These are phyloP conservation scores for Drosophila mettleri DNA, from an alignment of 2,888 invertebrate species.

Conservation along the genomic window DNA sequence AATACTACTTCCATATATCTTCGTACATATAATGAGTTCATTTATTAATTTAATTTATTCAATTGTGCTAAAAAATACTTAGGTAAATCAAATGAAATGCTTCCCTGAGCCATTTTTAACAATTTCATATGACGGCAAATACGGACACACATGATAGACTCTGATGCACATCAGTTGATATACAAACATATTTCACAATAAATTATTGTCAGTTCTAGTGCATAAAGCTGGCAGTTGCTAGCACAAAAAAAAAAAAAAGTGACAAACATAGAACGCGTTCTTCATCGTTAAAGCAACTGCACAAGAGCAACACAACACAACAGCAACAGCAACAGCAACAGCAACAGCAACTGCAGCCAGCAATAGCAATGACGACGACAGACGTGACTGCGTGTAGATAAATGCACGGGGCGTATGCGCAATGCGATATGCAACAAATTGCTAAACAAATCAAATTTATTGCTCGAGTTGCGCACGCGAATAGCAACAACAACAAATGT, in stretches of 20 bases:
- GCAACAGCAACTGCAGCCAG: not conserved
- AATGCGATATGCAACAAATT: conserved; percentile 81
- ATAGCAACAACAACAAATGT: conserved; percentile 16
- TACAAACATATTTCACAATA: conserved; percentile 72
- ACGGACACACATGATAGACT: conserved; percentile 1
- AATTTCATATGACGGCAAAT: not conserved
- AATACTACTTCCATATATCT: not conserved
- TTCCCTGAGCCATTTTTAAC: not conserved
- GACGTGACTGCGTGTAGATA: conserved; percentile 69
- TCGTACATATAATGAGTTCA: not conserved
- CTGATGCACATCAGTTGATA: conserved; percentile 23
- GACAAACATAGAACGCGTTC: conserved; percentile 58
- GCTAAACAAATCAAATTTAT: conserved; percentile 80
- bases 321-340: conserved; percentile 6
- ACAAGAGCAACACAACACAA: conserved; percentile 11
- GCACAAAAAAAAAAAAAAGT: conserved; percentile 25
- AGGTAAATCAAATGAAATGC: not conserved
- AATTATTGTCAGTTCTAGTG: conserved; percentile 77
- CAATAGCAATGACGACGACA: conserved; percentile 35
- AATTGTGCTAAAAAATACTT: not conserved
- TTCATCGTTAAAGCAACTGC: conserved; percentile 72
- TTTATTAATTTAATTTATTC: not conserved
- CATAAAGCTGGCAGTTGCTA: conserved; percentile 60
- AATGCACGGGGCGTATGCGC: conserved; percentile 79
- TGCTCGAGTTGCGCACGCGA: conserved; percentile 60